Base-by-base conservation (phyloP, 2,888 invertebrate species). In the Pogonocherus hispidulus region DNA sequence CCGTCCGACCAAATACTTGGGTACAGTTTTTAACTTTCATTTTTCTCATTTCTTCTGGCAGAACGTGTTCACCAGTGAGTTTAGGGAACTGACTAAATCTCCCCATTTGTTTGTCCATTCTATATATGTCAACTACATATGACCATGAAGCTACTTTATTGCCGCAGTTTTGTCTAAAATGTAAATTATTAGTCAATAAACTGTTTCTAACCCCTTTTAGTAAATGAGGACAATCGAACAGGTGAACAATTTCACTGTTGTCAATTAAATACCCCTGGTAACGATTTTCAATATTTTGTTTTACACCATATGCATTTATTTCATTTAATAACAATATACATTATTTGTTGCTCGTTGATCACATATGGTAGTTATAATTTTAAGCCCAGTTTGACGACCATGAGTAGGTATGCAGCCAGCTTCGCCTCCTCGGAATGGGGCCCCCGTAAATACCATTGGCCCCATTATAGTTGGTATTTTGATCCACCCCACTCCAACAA, bases 321-420 rank as follows among this genome's bases (percentile, higher is more conserved):
- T 75, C 70, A 20, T 66, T 64, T 20, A 72, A 23, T 27, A 76
- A 66, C 6, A 11, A 19, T 51, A 69, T 77, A 72, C 66, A 51
- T 47, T 52, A 70, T 80, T 81, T 14, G 73, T 74, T 2, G 75
- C 56, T 14, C 78, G 79, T 64, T 80, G 80, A 66, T 81, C 80
- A 70, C 72, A 79, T 37, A 80, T 70, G 3, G 78, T 78, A 9
- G 78, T 78, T n/a, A 79, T 67, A 23, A 79, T 65, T 27, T 54
- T 54, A 2, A 80, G 60, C 1, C 79, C 79, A 32, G 70, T 56
- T 6, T 63, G 41, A 49, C 69, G 62, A 20, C 72, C 54, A 27
- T 57, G 49, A n/a, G n/a, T n/a, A n/a, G n/a, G n/a, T n/a, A n/a
- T n/a, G n/a, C n/a, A n/a, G n/a, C n/a, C n/a, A n/a, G n/a, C n/a